Evolutionary conservation across 2,888 invertebrate species (phyloP).

Genomic region (Cephus pulcher): DNA sequence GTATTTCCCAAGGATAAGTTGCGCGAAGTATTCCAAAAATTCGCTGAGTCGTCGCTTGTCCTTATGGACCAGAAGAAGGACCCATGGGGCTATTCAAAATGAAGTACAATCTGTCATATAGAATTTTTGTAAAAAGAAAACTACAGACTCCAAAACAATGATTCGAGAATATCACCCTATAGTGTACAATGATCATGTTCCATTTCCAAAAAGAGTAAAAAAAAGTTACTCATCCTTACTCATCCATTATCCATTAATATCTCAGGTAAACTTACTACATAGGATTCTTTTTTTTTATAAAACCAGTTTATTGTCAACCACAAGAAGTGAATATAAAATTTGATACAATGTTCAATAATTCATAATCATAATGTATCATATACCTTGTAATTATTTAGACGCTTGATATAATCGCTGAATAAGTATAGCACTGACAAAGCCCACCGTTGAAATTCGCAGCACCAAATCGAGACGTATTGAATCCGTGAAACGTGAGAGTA

Average conservation of each 20-base stretch:
- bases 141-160: background rate
- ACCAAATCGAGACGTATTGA: slow-evolving; percentile 18
- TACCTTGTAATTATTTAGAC: slow-evolving; percentile 24
- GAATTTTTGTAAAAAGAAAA: background rate
- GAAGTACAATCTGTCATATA: slow-evolving; percentile 18
- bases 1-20: slow-evolving; percentile 80
- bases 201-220: background rate
- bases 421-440: slow-evolving; percentile 17
- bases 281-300: slow-evolving; percentile 53
- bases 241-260: background rate
- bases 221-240: background rate
- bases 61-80: slow-evolving; percentile 83
- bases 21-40: slow-evolving; percentile 79
- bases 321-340: slow-evolving; percentile 64
- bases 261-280: background rate
- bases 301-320: slow-evolving; percentile 64
- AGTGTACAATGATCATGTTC: background rate
- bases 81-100: slow-evolving; percentile 79
- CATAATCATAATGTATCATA: slow-evolving; percentile 48
- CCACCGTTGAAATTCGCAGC: slow-evolving; percentile 35
- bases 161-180: background rate
- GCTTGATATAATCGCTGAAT: slow-evolving; percentile 40
- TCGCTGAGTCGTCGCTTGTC: slow-evolving; percentile 82
- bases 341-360: slow-evolving; percentile 62
- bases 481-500: background rate